Base-by-base conservation (phyloP, 2,113 vertebrate species). In the Myotis lucifugus region DNA sequence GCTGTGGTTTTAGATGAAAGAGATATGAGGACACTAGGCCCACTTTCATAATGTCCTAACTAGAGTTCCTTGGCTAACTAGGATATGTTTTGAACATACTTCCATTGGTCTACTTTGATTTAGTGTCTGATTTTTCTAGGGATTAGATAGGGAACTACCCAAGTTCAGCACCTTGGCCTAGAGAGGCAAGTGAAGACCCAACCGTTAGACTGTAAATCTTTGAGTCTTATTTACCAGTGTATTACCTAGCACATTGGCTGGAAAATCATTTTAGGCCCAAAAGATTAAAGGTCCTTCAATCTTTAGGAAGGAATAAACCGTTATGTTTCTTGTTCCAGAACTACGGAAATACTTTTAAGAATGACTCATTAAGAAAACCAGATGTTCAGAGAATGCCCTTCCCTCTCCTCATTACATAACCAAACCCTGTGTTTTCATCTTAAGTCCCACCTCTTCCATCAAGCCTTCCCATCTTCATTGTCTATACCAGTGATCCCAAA, bases 301-400 rank as follows among this genome's bases (percentile, higher is more conserved):
- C 18, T 54, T 69, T 87, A 54, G 34, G 3, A 50, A 78, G 54
- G 27, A 67, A 78, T 29, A 94, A 88, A 56, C 10, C 42, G 4
- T 61, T 11, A 46, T 32, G 17, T 12, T 79, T 29, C 18, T 84
- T 94, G 34, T 73, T 61, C 48, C 6, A 79, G 90, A 87, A 92
- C 61, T 59, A 29, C 7, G 84, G 93, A 95, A 92, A 42, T 94
- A 56, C 70, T 81, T 87, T 64, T 95, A 25, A 93, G 42, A 88
- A 52, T 76, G 50, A 37, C 37, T 48, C 1, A 23, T 50, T 78
- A 61, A 66, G 70, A 84, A 92, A 97, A 34, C 5, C 2, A 4
- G 25, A n/a, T 85, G 9, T 64, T 85, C 3, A 72, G 29, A 67
- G 50, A 88, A 61, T n/a, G 2, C 21, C 14, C 70, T 92, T 50